Conservation (phyloP, 2,888 invertebrate species). For the Philereme transversata region DNA sequence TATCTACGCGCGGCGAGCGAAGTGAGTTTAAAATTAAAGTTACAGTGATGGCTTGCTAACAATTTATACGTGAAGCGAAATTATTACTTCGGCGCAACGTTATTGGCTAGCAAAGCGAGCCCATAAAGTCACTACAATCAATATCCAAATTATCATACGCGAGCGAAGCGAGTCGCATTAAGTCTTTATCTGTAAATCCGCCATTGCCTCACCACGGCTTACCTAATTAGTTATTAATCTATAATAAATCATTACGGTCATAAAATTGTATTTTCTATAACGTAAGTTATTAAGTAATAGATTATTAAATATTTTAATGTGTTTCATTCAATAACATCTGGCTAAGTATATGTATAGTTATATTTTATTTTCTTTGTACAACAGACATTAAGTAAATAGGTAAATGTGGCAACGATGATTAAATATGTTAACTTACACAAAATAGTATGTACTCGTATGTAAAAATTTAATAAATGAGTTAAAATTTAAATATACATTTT, state of each 20-base stretch:
- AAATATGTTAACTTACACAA: no score
- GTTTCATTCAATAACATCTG: slow-evolving; percentile 21
- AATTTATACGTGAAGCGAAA: no score
- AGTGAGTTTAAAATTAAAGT: no score
- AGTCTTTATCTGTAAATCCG: neutral
- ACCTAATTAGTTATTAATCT: slow-evolving; percentile 24
- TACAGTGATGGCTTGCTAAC: no score
- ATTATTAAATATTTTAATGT: slow-evolving; percentile 25
- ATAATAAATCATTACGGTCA: slow-evolving; percentile 32
- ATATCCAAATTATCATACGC: no score
- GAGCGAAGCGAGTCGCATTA: neutral
- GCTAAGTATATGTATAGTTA: neutral
- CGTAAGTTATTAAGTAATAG: slow-evolving; percentile 33
- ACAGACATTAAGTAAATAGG: neutral
- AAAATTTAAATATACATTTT: no score
- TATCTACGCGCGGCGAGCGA: no score
- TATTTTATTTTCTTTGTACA: neutral
- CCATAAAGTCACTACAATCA: neutral
- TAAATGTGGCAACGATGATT: neutral
- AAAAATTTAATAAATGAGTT: no score
- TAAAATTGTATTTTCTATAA: slow-evolving; percentile 33
- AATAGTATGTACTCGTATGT: no score
- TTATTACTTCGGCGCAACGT: neutral
- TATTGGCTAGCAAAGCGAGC: slow-evolving; percentile 3
- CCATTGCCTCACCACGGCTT: slow-evolving; percentile 20